phyloP scores from a whole-genome alignment of 2,797 vertebrate species.

The Crenichthys baileyi region DNA sequence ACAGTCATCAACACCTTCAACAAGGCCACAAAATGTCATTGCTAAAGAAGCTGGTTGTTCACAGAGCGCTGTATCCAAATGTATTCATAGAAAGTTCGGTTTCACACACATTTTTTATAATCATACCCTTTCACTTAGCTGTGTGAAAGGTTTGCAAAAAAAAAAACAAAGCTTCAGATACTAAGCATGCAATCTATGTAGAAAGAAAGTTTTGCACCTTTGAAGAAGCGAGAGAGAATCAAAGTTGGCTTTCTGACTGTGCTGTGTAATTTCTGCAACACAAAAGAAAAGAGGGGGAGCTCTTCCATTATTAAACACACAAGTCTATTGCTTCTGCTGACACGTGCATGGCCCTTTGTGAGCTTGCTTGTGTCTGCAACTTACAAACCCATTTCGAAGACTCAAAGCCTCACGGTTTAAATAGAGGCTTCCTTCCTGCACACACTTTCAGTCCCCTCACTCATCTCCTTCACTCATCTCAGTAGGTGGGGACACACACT shows the following conservation, averaged over 20 bases:
- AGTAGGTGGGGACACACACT: conserved; percentile 9
- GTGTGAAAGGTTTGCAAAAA: conserved; percentile 34
- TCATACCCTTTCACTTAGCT: neutral
- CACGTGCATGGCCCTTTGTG: conserved; percentile 50
- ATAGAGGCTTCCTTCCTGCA: conserved; percentile 7
- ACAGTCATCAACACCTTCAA: no score
- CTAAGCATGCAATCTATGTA: conserved; percentile 33
- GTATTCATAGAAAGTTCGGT: no score
- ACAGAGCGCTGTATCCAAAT: no score
- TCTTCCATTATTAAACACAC: conserved; percentile 70
- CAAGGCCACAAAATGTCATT: no score
- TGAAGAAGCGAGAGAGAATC: conserved; percentile 14
- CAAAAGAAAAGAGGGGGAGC: conserved; percentile 60
- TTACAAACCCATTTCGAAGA: conserved; percentile 26
- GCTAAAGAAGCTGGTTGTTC: no score
- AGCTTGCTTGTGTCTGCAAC: conserved; percentile 53
- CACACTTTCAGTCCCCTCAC: conserved; percentile 14
- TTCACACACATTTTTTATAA: neutral
- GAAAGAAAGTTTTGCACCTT: conserved; percentile 20
- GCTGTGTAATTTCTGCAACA: conserved; percentile 61
- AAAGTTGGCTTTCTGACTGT: conserved; percentile 40
- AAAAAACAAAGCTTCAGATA: neutral
- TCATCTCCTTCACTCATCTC: conserved; percentile 28
- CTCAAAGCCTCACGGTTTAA: conserved; percentile 29
- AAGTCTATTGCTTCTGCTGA: conserved; percentile 45